Percentiles rank a stretch among this genome's conserved stretches.
Evolutionary conservation across 1,140 invertebrate species (phyloP).

Genomic region (Rhopalosiphum padi): DNA sequence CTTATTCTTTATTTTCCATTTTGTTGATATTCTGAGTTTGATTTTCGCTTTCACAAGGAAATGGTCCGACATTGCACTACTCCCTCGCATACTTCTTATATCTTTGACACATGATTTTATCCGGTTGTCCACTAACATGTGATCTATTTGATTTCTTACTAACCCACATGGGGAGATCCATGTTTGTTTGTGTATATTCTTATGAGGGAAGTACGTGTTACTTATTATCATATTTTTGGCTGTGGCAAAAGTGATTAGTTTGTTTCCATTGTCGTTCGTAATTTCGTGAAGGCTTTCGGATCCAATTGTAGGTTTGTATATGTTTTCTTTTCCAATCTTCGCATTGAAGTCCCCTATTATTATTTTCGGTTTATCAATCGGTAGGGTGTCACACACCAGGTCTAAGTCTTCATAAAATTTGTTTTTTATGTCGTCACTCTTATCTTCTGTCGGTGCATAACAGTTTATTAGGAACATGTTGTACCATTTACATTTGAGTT

Average conservation of each 20-base stretch:
- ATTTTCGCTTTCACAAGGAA: too few relatives aligned
- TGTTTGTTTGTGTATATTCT: too few relatives aligned
- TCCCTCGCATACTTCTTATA: too few relatives aligned
- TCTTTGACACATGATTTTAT: too few relatives aligned
- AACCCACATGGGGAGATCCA: too few relatives aligned
- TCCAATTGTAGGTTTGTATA: conserved; percentile 31
- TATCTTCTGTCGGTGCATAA: conserved; percentile 39
- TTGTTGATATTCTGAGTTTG: too few relatives aligned
- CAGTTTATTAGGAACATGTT: conserved; percentile 16
- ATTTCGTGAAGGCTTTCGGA: conserved; percentile 15
- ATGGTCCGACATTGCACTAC: too few relatives aligned
- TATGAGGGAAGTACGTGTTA: too few relatives aligned
- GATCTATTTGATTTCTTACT: too few relatives aligned
- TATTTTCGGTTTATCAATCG: conserved; percentile 32
- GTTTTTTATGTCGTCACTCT: conserved; percentile 44
- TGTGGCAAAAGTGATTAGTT: conserved; percentile 17
- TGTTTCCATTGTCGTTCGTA: conserved; percentile 35
- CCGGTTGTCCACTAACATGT: too few relatives aligned
- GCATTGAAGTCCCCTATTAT: conserved; percentile 5
- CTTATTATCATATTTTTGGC: conserved; percentile 45
- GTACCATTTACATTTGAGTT: too few relatives aligned
- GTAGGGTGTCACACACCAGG: conserved; percentile 24
- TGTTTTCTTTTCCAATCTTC: conserved; percentile 37
- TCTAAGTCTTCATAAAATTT: conserved; percentile 39
- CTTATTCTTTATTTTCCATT: too few relatives aligned